These are phyloP conservation scores for Mesodorylaimus sp. DNA, from an alignment of 2,888 invertebrate species.

Conservation along the genomic window DNA sequence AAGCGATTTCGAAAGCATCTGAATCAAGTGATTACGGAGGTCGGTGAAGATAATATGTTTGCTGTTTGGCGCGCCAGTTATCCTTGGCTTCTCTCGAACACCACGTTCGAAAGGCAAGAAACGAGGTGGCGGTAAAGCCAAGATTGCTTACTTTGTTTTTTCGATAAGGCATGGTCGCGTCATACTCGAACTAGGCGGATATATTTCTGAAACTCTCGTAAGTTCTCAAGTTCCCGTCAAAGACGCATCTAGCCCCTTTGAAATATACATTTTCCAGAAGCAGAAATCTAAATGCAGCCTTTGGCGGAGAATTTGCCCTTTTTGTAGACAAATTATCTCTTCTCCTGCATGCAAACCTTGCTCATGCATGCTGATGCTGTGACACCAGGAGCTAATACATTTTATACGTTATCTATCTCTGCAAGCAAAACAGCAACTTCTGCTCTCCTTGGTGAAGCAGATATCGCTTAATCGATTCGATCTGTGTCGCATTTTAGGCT, in stretches of 20 bases:
- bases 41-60: slow-evolving; percentile 42
- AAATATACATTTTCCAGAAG: neutral
- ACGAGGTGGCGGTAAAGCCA: slow-evolving; percentile 90
- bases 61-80: slow-evolving; percentile 81
- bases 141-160: slow-evolving; percentile 81
- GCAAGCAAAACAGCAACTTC: neutral
- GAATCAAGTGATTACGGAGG: slow-evolving; percentile 55
- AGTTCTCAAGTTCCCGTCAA: slow-evolving; percentile 11
- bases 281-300: neutral
- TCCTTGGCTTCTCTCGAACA: slow-evolving; percentile 85
- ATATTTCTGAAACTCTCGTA: slow-evolving; percentile 52
- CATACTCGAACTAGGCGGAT: slow-evolving; percentile 78
- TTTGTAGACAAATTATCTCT: too few species aligned
- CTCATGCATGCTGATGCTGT: too few species aligned
- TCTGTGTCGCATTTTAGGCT: slow-evolving; percentile 15
- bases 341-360: too few species aligned
- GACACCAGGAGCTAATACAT: too few species aligned
- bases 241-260: neutral
- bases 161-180: slow-evolving; percentile 75
- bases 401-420: too few species aligned
- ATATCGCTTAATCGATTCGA: neutral
- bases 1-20: slow-evolving; percentile 63
- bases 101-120: slow-evolving; percentile 58
- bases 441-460: neutral
- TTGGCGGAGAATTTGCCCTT: neutral